phyloP scores from a whole-genome alignment of 1,140 invertebrate genomes.

The Gonioctena quinquepunctata region DNA sequence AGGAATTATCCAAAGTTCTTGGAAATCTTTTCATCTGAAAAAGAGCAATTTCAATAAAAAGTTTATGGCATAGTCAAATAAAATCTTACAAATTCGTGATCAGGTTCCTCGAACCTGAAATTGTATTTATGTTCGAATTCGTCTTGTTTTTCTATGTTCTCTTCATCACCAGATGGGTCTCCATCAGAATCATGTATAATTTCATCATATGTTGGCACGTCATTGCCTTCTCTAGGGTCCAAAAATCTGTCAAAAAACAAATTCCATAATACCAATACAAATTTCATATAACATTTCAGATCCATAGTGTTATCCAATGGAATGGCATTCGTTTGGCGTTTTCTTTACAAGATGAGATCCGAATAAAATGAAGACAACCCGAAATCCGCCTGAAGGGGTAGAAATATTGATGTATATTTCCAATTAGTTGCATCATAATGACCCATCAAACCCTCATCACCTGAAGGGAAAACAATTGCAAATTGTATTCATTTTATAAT shows the following conservation, averaged over 20 bases:
- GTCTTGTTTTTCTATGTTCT: slow-evolving; percentile 78
- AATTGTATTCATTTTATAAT: no score
- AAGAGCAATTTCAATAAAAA: slow-evolving; percentile 24
- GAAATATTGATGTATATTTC: no score
- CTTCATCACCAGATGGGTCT: slow-evolving; percentile 81
- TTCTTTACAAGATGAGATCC: no score
- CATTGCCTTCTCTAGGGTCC: slow-evolving; percentile 64
- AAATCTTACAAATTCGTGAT: slow-evolving; percentile 83
- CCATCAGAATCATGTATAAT: slow-evolving; percentile 69
- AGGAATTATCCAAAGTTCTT: slow-evolving; percentile 80
- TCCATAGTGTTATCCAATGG: no score
- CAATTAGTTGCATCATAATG: no score
- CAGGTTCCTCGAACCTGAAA: slow-evolving; percentile 95
- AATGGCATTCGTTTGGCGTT: no score
- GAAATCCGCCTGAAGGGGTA: no score
- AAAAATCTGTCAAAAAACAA: slow-evolving; percentile 50
- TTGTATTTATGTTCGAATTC: slow-evolving; percentile 96
- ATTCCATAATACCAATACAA: no score
- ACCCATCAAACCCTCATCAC: no score
- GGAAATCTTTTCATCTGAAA: slow-evolving; percentile 86
- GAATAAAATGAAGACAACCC: no score
- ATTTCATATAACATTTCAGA: no score
- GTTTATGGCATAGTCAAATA: not conserved
- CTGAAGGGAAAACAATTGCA: no score
- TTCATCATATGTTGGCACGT: slow-evolving; percentile 71